Base-by-base conservation (phyloP, 2,797 vertebrate species). In the Apogon talboti region DNA sequence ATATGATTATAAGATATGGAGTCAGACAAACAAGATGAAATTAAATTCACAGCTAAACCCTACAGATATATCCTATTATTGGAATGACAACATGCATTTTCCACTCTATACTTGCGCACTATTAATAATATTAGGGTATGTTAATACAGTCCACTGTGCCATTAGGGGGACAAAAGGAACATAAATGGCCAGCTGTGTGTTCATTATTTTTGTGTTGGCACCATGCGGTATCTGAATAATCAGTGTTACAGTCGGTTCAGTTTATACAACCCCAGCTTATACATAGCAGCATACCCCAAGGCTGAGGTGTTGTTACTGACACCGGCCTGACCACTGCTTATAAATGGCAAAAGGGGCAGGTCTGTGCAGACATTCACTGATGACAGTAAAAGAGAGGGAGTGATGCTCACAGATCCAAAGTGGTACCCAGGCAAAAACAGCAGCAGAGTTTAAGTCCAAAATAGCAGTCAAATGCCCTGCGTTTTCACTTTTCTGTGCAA, bases 281-380 rank as follows among this genome's bases (percentile, higher is more conserved):
- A 91, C 87, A 89, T 89, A 86, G 89, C 87, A 82, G 74, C 84
- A 86, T 78, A 60, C 83, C 81, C 64, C 15, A 18, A 54, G 64
- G 82, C 83, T 87, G 78, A 87, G 78, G 88, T 88, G 85, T 84
- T 82, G 84, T 86, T 81, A 91, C 88, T 83, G 87, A 91, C 82
- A 90, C 79, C 38, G 11, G 70, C 54, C 62, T 77, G 74, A 54
- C 66, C 63, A 3, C 46, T 43, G 83, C 56, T 88, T 82, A 90
- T 78, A 89, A 89, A 89, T 82, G 88, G 85, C 68, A 84, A 78
- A 46, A 77, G 73, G 58, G 52, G 58, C 64, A 74, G 65, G 52
- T 84, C 73, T 52, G 43, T 44, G 44, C 42, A 79, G 50, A 30
- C 50, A 58, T 61, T 51, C 24, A 21, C 55, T 53, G 53, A 71